phyloP scores from a whole-genome alignment of 1,140 invertebrate genomes.

The Cydia strobilella region DNA sequence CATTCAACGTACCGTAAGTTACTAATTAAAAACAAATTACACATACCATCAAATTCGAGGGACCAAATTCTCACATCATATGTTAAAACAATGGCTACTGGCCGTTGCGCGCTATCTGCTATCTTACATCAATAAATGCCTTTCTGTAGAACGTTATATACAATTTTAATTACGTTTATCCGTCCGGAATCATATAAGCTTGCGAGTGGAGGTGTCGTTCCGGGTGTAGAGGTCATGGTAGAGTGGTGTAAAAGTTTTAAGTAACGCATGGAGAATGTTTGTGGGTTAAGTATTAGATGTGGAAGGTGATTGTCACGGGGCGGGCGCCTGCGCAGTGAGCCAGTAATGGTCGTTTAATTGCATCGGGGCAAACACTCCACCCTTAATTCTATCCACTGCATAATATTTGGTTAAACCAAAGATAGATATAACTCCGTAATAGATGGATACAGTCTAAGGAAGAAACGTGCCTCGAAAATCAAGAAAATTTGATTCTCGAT shows the following conservation, averaged over 20 bases:
- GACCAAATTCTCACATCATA: slow-evolving; percentile 62
- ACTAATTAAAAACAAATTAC: slow-evolving; percentile 65
- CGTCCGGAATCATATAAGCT: slow-evolving; percentile 43
- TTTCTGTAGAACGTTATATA: slow-evolving; percentile 63
- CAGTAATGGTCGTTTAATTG: slow-evolving; percentile 66
- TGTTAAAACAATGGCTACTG: slow-evolving; percentile 70
- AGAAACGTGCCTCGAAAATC: no score
- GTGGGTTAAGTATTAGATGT: slow-evolving; percentile 55
- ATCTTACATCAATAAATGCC: slow-evolving; percentile 66
- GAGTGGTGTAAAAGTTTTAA: slow-evolving; percentile 37
- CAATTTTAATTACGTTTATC: slow-evolving; percentile 57
- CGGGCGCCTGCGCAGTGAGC: slow-evolving; percentile 45
- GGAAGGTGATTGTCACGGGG: slow-evolving; percentile 60
- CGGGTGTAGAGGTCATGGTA: slow-evolving; percentile 34
- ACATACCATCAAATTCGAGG: slow-evolving; percentile 54
- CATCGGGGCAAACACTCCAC: slow-evolving; percentile 53
- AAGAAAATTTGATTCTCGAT: no score
- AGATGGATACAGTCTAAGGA: no score
- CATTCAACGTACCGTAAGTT: slow-evolving; percentile 6
- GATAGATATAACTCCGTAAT: no score
- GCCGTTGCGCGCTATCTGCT: slow-evolving; percentile 65
- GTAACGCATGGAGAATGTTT: slow-evolving; percentile 46
- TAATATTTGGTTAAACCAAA: neutral
- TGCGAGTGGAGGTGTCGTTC: slow-evolving; percentile 30
- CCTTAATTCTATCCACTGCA: slow-evolving; percentile 41